These are phyloP conservation scores for Acomys russatus DNA, from an alignment of 2,797 vertebrate genomes.

Conservation along the genomic window DNA sequence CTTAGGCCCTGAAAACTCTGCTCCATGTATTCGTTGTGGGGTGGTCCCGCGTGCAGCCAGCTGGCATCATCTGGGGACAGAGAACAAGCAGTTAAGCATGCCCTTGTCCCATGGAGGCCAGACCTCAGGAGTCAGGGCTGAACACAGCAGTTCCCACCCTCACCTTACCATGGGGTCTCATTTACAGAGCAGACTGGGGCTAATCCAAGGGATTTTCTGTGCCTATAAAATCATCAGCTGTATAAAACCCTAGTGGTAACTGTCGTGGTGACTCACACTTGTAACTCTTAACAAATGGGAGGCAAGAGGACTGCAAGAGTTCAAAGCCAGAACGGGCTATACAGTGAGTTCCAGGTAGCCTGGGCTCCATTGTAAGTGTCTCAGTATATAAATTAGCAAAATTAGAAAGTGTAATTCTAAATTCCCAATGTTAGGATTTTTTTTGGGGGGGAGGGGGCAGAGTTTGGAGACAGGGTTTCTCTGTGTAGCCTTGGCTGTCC, in stretches of 20 bases:
- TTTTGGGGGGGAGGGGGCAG: no score
- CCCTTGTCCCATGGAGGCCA: background rate
- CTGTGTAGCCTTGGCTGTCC: no score
- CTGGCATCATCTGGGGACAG: slow-evolving; percentile 91
- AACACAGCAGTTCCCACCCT: background rate
- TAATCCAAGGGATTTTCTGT: background rate
- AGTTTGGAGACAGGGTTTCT: no score
- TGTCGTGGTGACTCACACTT: background rate
- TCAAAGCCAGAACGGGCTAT: background rate
- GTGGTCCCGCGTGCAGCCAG: slow-evolving; percentile 96
- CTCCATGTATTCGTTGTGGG: slow-evolving; percentile 95
- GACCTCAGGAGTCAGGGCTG: background rate
- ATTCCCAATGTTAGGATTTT: background rate
- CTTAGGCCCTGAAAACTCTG: slow-evolving; percentile 97
- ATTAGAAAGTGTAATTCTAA: background rate
- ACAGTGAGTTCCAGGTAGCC: background rate
- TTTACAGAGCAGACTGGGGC: background rate
- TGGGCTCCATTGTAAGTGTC: background rate
- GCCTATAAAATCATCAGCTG: background rate
- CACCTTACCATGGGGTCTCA: background rate
- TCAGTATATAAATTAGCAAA: slow-evolving; percentile 5
- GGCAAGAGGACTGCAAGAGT: background rate
- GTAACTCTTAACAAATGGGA: background rate
- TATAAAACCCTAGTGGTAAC: background rate
- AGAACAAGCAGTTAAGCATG: slow-evolving; percentile 47